Evolutionary conservation across 2,888 invertebrate genomes (phyloP).

Genomic region (Spodoptera picta): DNA sequence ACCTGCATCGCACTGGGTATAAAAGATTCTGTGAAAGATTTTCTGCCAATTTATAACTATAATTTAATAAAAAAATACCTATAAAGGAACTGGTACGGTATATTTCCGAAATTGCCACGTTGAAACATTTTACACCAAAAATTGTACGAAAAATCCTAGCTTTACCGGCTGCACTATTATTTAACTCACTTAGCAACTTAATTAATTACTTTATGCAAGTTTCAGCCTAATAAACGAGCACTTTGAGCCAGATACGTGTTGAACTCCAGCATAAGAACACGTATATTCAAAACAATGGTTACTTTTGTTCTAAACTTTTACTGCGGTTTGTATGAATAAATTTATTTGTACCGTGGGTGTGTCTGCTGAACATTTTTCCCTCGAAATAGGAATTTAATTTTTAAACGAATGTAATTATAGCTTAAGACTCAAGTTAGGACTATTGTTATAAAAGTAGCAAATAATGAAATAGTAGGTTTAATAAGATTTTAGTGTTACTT

Average conservation of each 20-base stretch:
- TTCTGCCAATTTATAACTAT: neutral
- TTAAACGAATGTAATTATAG: neutral
- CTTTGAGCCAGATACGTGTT: constrained; percentile 46
- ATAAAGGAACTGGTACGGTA: neutral
- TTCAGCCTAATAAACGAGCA: constrained; percentile 39
- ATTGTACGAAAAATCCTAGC: constrained; percentile 42
- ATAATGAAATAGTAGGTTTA: too few species aligned
- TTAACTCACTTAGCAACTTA: constrained; percentile 46
- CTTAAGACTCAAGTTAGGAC: too few species aligned
- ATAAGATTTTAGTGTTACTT: too few species aligned
- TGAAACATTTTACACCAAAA: constrained; percentile 35
- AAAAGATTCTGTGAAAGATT: too few species aligned
- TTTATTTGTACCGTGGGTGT: constrained; percentile 29
- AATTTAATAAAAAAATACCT: neutral
- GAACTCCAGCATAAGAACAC: constrained; percentile 12
- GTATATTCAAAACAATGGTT: constrained; percentile 35
- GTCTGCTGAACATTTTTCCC: constrained; percentile 18
- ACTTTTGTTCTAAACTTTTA: constrained; percentile 41
- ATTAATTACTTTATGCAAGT: constrained; percentile 49
- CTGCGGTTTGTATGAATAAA: constrained; percentile 39
- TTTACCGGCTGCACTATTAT: constrained; percentile 46
- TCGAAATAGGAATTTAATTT: constrained; percentile 1
- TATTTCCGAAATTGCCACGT: constrained; percentile 21
- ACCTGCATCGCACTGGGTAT: too few species aligned
- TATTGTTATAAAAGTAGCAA: too few species aligned